Evolutionary conservation across 2,797 vertebrate species (phyloP).

Genomic region (Melanogrammus aeglefinus): DNA sequence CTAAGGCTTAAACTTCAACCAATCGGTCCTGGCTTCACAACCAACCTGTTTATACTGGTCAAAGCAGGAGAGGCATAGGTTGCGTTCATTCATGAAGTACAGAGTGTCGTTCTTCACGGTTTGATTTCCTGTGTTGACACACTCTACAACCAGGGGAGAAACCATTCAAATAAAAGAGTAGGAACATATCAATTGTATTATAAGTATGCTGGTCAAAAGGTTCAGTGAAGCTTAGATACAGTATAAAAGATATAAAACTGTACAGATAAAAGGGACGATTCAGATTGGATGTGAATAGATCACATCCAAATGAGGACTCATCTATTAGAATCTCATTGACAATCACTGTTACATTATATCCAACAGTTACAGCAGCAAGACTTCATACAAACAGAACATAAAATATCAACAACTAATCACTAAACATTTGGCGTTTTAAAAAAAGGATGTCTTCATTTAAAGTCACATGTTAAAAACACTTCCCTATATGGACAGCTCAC

Average conservation of each 20-base stretch:
- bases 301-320: no score
- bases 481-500: no score
- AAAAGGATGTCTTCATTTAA: no score
- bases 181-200: neutral
- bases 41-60: constrained; percentile 84
- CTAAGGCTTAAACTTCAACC: neutral
- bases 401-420: neutral
- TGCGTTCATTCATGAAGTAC: constrained; percentile 78
- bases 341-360: neutral
- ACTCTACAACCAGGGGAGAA: constrained; percentile 69
- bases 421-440: neutral
- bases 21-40: neutral
- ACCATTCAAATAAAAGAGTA: neutral
- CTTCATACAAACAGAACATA: neutral
- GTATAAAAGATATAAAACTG: no score
- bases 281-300: no score
- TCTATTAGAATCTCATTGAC: no score
- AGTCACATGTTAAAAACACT: no score
- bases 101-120: constrained; percentile 78
- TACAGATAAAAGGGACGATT: no score
- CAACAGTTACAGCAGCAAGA: neutral
- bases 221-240: neutral
- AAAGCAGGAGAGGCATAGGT: constrained; percentile 85
- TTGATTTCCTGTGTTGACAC: constrained; percentile 69
- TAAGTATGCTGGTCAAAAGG: neutral